These are phyloP conservation scores for Montipora capricornis DNA, from an alignment of 64 coral and sea anemone genomes.

Conservation along the genomic window DNA sequence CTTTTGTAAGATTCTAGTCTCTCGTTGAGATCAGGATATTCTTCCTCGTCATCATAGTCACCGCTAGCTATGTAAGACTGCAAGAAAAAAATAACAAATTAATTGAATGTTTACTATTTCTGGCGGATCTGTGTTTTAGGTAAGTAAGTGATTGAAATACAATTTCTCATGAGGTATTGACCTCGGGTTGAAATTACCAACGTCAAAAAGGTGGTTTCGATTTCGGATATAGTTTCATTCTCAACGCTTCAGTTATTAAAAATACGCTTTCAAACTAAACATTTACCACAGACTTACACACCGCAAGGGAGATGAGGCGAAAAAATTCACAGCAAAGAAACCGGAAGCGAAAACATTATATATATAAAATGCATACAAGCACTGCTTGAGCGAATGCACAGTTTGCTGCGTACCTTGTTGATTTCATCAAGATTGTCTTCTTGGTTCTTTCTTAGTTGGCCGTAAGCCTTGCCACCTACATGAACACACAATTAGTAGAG, in stretches of 20 bases:
- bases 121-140: background rate
- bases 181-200: conserved; percentile 12
- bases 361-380: background rate
- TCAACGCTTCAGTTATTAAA: background rate
- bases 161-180: background rate
- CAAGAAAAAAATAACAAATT: background rate
- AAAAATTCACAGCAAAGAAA: background rate
- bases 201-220: background rate
- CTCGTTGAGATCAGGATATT: conserved; percentile 82
- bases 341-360: conserved; percentile 17
- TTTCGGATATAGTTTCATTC: conserved; percentile 14
- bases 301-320: background rate
- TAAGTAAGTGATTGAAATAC: conserved; percentile 19
- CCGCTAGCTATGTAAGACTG: conserved; percentile 84
- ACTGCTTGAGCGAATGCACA: background rate
- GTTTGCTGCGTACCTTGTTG: conserved; percentile 68
- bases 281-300: background rate
- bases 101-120: too few relatives aligned
- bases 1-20: conserved; percentile 87
- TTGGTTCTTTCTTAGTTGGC: conserved; percentile 66
- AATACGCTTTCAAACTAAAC: background rate
- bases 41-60: conserved; percentile 98
- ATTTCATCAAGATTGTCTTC: conserved; percentile 87
- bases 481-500: background rate
- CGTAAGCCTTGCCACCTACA: conserved; percentile 85